Evolutionary conservation across 2,113 vertebrate species (phyloP).

Genomic region (Noturus placidus): DNA sequence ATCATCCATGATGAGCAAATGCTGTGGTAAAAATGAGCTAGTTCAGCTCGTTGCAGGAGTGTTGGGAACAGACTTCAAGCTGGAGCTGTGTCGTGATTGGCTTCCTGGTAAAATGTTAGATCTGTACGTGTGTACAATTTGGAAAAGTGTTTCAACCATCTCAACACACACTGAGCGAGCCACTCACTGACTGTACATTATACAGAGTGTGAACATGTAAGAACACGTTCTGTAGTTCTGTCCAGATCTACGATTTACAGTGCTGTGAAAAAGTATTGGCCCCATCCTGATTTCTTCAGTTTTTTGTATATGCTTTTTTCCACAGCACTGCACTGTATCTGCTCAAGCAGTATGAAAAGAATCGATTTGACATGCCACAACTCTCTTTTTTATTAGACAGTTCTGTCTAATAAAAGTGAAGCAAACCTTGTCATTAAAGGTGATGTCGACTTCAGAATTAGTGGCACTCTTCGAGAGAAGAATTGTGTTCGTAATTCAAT

Average conservation of each 20-base stretch:
- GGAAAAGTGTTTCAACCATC: neutral
- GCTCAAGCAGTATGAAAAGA: no score
- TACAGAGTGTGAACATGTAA: neutral
- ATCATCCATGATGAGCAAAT: neutral
- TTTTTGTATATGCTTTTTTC: no score
- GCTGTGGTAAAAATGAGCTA: neutral
- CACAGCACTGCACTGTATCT: no score
- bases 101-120: neutral
- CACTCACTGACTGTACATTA: neutral
- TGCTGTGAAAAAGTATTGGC: no score
- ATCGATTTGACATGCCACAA: no score
- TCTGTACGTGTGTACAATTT: neutral
- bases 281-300: no score
- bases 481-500: neutral
- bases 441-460: neutral
- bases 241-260: neutral
- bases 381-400: neutral
- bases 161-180: neutral
- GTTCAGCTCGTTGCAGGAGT: neutral
- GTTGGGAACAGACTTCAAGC: neutral
- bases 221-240: neutral
- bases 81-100: neutral
- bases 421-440: neutral
- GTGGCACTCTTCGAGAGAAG: neutral
- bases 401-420: neutral